phyloP scores from a whole-genome alignment of 2,113 vertebrate genomes.

The Apistogramma diplotaenia region DNA sequence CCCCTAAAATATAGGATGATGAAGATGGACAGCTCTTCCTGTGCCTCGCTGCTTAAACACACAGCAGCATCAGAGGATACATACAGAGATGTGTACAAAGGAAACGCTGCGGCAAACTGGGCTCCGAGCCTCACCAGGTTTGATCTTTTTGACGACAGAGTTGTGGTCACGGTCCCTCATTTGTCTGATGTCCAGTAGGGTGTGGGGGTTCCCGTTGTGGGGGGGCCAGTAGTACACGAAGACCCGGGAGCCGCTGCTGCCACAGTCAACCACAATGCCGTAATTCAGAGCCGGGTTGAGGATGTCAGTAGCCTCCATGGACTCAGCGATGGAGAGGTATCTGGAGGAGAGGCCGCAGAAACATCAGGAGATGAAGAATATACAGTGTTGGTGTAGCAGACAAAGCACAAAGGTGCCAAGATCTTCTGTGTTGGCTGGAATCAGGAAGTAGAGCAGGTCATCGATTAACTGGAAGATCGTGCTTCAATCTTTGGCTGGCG shows the following conservation, averaged over 20 bases:
- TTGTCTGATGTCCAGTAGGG: slow-evolving; percentile 94
- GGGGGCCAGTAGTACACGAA: slow-evolving; percentile 96
- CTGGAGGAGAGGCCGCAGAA: slow-evolving; percentile 58
- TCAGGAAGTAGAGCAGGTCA: too few species aligned
- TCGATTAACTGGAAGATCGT: too few species aligned
- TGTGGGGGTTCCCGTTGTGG: slow-evolving; percentile 92
- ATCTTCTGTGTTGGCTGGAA: not conserved
- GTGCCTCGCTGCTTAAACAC: not conserved
- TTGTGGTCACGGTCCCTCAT: slow-evolving; percentile 89
- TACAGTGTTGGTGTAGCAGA: not conserved
- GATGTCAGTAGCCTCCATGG: slow-evolving; percentile 89
- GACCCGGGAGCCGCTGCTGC: slow-evolving; percentile 91
- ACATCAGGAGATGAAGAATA: not conserved
- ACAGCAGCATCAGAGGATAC: not conserved
- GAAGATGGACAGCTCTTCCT: not conserved
- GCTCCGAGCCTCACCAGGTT: slow-evolving; percentile 81
- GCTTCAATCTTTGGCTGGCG: too few species aligned
- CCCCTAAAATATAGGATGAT: too few species aligned
- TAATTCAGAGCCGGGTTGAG: slow-evolving; percentile 87
- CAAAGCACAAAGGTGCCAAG: not conserved
- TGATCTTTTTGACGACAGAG: slow-evolving; percentile 96
- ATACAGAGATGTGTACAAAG: not conserved
- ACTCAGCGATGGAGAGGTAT: slow-evolving; percentile 83
- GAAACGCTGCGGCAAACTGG: not conserved
- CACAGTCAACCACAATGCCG: slow-evolving; percentile 92